Base-by-base conservation (phyloP, 2,888 invertebrate genomes). In the Drosophila gaucha region DNA sequence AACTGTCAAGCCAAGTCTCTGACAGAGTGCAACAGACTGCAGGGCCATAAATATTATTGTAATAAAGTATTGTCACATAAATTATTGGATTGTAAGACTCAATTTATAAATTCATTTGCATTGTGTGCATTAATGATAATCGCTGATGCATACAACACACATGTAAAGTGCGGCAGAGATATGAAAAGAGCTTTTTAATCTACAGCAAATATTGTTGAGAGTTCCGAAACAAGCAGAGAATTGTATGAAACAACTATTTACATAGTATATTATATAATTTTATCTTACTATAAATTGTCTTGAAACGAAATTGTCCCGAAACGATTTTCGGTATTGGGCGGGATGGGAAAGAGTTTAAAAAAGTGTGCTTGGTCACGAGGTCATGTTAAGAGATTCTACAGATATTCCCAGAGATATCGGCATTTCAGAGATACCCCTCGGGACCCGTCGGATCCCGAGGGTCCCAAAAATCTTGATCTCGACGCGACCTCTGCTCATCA, bases 41-140 rank as follows among this genome's bases (percentile, higher is more conserved):
- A 60, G 47, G 59, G 51, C 64, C 56, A 57, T 63, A 65, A 82
- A 82, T 82, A 87, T 63, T 65, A 60, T 54, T 56, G 60, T 62
- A 72, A 80, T 80, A 60, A 78, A 73, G 69, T 55, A 84, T 64
- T 56, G 62, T 18, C 57, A 54, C 67, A 72, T 86, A 80, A 84
- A 85, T 66, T 78, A 60, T 73, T 56, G 60, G 67, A 41, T 56
- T 56, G 59, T 47, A 77, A 73, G 74, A 73, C 73, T 78, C 67
- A 57, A 78, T 73, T 78, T 72, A 77, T 77, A 77, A 77, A 77
- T 73, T 57, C 56, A 65, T 39, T 44, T 47, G 39, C 46, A 20
- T 20, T 54, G 39, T 65, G 67, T 77, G 67, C 35, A 77, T 77
- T 72, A 54, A 55, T 22, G 49, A 58, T 77, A 77, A 72, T 72